Percentiles rank a stretch among this genome's conserved stretches.
phyloP scores from a whole-genome alignment of 2,888 invertebrate species.

The Lomographa bimaculata region DNA sequence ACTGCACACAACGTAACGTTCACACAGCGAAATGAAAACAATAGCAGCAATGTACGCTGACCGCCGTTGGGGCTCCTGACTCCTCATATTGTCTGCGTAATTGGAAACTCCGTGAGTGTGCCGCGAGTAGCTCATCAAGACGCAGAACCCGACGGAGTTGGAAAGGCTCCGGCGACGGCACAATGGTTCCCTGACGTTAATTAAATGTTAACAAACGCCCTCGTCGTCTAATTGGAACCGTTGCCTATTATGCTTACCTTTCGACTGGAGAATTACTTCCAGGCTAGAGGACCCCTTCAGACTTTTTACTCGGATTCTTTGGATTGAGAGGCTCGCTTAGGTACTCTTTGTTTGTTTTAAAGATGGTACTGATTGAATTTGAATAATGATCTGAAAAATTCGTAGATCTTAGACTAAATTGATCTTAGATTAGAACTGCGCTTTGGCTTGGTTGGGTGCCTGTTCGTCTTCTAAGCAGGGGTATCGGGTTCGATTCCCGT shows the following conservation, averaged over 20 bases:
- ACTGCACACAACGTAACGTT: too few species aligned
- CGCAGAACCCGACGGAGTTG: conserved; percentile 37
- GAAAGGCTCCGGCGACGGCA: conserved; percentile 60
- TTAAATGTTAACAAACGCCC: conserved; percentile 84
- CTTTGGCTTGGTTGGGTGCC: too few species aligned
- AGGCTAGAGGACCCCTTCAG: conserved; percentile 66
- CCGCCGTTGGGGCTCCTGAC: conserved; percentile 11
- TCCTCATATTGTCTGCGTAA: conserved; percentile 52
- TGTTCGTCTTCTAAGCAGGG: too few species aligned
- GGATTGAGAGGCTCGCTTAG: conserved; percentile 45
- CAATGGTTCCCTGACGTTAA: conserved; percentile 80
- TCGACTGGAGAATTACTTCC: conserved; percentile 72
- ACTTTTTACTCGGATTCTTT: conserved; percentile 63
- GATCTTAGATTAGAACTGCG: too few species aligned
- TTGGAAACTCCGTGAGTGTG: conserved; percentile 54
- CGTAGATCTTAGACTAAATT: too few species aligned
- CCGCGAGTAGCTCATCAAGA: conserved; percentile 47
- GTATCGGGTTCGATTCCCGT: too few species aligned
- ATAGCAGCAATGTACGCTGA: conserved; percentile 25
- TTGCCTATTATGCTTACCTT: conserved; percentile 82
- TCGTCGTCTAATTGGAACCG: conserved; percentile 82
- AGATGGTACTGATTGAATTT: too few species aligned
- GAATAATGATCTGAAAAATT: too few species aligned
- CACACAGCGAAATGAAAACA: conserved; percentile 33
- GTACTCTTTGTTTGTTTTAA: conserved; percentile 49